These are phyloP conservation scores for Synanthedon vespiformis DNA, from an alignment of 2,888 invertebrate species.

Conservation along the genomic window DNA sequence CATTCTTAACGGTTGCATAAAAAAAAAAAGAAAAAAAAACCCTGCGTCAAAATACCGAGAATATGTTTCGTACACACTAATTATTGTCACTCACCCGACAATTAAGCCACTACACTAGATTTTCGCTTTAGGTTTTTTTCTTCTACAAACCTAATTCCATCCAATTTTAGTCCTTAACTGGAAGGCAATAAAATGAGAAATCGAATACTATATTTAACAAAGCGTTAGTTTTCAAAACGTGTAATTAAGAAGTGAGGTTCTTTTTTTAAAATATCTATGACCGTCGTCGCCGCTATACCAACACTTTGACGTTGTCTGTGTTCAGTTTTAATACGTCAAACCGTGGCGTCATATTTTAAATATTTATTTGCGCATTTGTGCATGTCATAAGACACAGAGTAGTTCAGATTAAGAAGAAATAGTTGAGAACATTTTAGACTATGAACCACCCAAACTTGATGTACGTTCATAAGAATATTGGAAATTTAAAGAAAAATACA, in stretches of 20 bases:
- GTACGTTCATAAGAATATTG: too few species aligned
- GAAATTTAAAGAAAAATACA: too few species aligned
- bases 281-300: constrained; percentile 14
- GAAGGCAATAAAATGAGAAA: constrained; percentile 18
- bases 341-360: too few species aligned
- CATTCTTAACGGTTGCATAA: background rate
- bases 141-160: constrained; percentile 8
- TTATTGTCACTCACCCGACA: constrained; percentile 3
- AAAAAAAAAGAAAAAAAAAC: constrained; percentile 1
- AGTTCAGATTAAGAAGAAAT: too few species aligned
- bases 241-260: constrained; percentile 36
- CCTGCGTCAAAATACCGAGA: background rate
- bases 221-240: constrained; percentile 17
- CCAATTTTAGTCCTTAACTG: background rate
- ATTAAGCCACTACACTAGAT: constrained; percentile 4
- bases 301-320: background rate
- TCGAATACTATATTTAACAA: constrained; percentile 8
- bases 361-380: too few species aligned
- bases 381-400: too few species aligned
- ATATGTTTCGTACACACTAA: background rate
- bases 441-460: too few species aligned
- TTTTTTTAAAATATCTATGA: constrained; percentile 22
- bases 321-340: background rate
- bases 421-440: too few species aligned
- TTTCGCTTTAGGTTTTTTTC: constrained; percentile 27